phyloP scores from a whole-genome alignment of 2,113 vertebrate species.

The Edolisoma coerulescens region DNA sequence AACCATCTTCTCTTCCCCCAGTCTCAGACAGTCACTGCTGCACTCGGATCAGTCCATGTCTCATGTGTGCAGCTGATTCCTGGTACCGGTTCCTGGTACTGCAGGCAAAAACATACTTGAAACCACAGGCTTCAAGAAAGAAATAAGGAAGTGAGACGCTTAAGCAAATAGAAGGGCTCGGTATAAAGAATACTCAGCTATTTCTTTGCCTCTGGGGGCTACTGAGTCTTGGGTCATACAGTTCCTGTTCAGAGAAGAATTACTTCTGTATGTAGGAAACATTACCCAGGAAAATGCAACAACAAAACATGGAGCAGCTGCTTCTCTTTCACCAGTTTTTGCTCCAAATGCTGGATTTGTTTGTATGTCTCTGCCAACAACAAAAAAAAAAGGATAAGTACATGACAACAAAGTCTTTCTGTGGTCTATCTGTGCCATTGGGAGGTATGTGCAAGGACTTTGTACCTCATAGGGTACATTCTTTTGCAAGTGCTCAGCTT shows the following conservation, averaged over 20 bases:
- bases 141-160: background rate
- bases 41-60: accelerated
- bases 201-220: background rate
- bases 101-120: background rate
- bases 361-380: background rate
- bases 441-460: background rate
- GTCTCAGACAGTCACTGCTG: background rate
- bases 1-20: background rate
- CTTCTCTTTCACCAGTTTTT: background rate
- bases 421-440: background rate
- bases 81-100: background rate
- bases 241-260: background rate
- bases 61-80: background rate
- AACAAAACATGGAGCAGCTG: background rate
- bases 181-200: background rate
- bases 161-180: background rate
- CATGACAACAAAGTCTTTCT: background rate
- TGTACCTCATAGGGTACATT: background rate
- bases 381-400: background rate
- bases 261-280: background rate
- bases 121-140: background rate
- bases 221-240: background rate
- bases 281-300: background rate
- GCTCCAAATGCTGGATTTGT: background rate
- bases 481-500: background rate